Evolutionary conservation across 2,113 vertebrate genomes (phyloP).

Genomic region (Siphamia tubifer): DNA sequence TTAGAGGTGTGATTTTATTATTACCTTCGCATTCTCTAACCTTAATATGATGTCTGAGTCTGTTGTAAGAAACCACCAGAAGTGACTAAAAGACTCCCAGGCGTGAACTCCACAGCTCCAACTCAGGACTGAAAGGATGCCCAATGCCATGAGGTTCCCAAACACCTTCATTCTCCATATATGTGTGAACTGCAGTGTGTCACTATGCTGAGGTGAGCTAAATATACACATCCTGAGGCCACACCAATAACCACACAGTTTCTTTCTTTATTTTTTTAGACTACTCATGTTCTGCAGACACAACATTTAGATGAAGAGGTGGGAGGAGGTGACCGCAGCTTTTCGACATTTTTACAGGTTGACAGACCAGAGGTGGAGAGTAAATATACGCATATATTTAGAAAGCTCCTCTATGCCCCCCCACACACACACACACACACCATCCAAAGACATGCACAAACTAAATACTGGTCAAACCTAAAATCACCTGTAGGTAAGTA

Average conservation of each 20-base stretch:
- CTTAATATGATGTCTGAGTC: not conserved
- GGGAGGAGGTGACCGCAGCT: not conserved
- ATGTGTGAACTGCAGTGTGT: conserved; percentile 6
- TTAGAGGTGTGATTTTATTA: conserved; percentile 9
- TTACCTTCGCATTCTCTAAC: not conserved
- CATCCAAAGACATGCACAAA: too few species aligned
- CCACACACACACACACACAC: too few species aligned
- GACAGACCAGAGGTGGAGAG: too few species aligned
- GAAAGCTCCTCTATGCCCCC: too few species aligned
- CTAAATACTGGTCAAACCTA: too few species aligned
- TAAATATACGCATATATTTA: too few species aligned
- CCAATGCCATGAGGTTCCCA: not conserved
- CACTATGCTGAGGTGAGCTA: conserved; percentile 14
- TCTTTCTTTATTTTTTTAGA: too few species aligned
- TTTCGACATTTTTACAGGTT: conserved; percentile 26
- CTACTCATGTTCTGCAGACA: conserved; percentile 4
- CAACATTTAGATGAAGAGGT: conserved; percentile 5
- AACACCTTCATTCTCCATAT: conserved; percentile 8
- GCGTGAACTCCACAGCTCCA: not conserved
- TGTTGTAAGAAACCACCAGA: too few species aligned
- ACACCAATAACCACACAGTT: conserved; percentile 16
- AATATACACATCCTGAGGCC: conserved; percentile 22
- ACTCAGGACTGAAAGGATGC: not conserved
- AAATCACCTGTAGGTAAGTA: too few species aligned
- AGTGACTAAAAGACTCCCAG: not conserved